Conservation (phyloP, 2,888 invertebrate species). For the Athalia circularis region DNA sequence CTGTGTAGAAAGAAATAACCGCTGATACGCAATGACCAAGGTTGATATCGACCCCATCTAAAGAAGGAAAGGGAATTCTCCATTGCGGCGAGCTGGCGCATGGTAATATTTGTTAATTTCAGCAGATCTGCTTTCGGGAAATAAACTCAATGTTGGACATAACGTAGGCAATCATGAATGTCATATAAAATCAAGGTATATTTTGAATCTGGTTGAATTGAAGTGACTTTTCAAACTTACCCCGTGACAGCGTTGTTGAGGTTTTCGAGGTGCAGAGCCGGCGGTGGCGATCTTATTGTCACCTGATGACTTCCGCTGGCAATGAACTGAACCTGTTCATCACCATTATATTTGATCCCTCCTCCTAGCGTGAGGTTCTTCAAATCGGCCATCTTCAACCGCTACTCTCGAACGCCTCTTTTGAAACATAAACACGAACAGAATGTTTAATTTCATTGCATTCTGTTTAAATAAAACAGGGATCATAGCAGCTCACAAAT, state of each 20-base stretch:
- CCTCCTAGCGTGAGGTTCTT: slow-evolving; percentile 66
- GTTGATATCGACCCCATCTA: slow-evolving; percentile 11
- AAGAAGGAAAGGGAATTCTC: background rate
- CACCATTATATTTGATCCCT: slow-evolving; percentile 68
- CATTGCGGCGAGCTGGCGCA: no score
- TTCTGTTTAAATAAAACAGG: no score
- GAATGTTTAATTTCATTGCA: no score
- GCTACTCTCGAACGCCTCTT: slow-evolving; percentile 49
- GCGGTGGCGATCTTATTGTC: slow-evolving; percentile 73
- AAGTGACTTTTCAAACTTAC: slow-evolving; percentile 71
- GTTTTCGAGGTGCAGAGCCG: slow-evolving; percentile 76
- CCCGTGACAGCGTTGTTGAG: slow-evolving; percentile 81
- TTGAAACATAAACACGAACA: slow-evolving; percentile 46
- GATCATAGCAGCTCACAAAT: no score
- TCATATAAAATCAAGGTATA: no score
- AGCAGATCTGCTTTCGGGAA: no score
- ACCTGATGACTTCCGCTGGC: slow-evolving; percentile 70
- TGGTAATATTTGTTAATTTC: no score
- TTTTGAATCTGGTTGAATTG: no score
- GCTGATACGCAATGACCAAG: background rate
- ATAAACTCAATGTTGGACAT: no score
- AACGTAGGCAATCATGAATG: no score
- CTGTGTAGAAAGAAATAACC: background rate
- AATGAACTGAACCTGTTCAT: slow-evolving; percentile 71
- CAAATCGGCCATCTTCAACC: slow-evolving; percentile 67